Evolutionary conservation across 2,113 vertebrate species (phyloP), one percentile per base, ranked within the genome.

Genomic region (Glaucidium brasilianum): DNA sequence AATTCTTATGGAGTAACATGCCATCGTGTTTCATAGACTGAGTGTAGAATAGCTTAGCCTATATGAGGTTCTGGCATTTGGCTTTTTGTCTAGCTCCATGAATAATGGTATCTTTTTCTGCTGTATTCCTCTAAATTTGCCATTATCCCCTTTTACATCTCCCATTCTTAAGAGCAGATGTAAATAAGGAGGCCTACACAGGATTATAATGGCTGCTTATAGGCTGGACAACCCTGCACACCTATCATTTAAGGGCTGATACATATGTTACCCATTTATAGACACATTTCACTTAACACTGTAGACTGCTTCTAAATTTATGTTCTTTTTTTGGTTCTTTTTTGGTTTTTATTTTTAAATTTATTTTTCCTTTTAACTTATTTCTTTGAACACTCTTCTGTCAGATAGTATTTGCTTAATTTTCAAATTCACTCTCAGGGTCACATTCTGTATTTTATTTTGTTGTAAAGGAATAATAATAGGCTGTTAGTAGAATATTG

Each of bases 381-480:
- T 72, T 88, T 94, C 50, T 49, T 91, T 86, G 56, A 94, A 72
- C 50, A 47, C 4, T 59, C 22, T 92, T 95, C 56, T 96, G 27
- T 20, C 78, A 96, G 53, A 62, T 58, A 95, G 11, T 49, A 62
- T 94, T 93, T 91, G 66, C 87, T 18, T 90, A 78, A 76, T 92
- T 97, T 97, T 84, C 37, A 95, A 26, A 41, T 96, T 96, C 49
- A 69, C 17, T 45, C 43, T 92, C 45, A 93, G 41, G 37, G 35
- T 78, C 17, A 60, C 34, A 73, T 89, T 82, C 27, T 59, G 5
- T 87, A 34, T 95, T 94, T 96, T 85, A 81, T 90, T 96, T 97
- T 92, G 4, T 91, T 91, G 34, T 82, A 92, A 95, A 88, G 59
- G 37, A 97, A 96, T 95, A 95, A 89, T 71, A 95, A 55, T 84